A percentile compares a stretch with the other conserved stretches of the same genome.
Conservation (phyloP, 2,888 invertebrate species). For the Mamestra brassicae region DNA sequence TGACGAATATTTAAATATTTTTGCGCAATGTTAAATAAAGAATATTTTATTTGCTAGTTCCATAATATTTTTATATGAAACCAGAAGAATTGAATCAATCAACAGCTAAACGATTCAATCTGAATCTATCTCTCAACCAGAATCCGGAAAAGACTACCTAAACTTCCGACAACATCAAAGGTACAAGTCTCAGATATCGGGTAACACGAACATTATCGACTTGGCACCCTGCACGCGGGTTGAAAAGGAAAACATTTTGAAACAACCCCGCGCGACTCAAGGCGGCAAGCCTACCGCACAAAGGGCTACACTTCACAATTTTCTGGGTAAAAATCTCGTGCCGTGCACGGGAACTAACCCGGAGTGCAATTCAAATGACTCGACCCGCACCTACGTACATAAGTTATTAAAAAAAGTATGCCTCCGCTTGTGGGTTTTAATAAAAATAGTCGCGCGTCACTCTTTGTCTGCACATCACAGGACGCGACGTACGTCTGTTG, state of each 20-base stretch:
- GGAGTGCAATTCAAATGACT: conserved; percentile 80
- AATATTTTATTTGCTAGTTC: background rate
- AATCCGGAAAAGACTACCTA: background rate
- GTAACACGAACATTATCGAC: conserved; percentile 43
- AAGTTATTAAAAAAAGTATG: conserved; percentile 91
- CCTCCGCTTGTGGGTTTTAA: conserved; percentile 88
- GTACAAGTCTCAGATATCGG: conserved; percentile 33
- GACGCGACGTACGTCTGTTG: conserved; percentile 86
- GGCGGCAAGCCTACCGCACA: conserved; percentile 80
- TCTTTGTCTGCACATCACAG: conserved; percentile 90
- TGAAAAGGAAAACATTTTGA: conserved; percentile 68
- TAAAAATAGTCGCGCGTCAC: conserved; percentile 90
- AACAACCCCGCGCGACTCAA: conserved; percentile 77
- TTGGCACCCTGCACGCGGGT: conserved; percentile 40
- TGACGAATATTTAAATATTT: background rate
- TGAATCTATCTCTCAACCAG: too few relatives aligned
- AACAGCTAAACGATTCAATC: background rate
- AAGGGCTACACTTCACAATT: conserved; percentile 85
- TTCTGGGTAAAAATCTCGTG: conserved; percentile 84
- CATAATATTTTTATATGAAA: background rate
- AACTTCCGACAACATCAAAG: background rate
- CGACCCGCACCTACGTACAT: conserved; percentile 82
- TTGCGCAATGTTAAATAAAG: background rate
- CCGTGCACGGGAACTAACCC: conserved; percentile 76
- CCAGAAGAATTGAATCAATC: background rate